Base-by-base conservation (phyloP, 2,797 vertebrate genomes). In the Artibeus jamaicensis region DNA sequence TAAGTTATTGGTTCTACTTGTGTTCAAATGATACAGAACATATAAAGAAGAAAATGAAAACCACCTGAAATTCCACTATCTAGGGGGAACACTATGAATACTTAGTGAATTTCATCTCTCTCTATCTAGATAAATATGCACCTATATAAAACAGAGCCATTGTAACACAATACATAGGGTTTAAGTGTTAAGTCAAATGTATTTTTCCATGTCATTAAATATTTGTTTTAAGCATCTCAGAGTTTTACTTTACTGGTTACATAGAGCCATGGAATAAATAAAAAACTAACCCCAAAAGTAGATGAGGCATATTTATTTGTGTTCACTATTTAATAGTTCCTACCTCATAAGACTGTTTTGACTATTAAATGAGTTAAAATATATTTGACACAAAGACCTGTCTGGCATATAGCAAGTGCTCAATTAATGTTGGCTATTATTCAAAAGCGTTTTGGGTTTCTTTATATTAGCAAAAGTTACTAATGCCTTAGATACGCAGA, bases 401-500 rank as follows among this genome's bases (percentile, higher is more conserved):
- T 71, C 65, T 93, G 65, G n/a, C 21, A 57, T 73, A 89, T 19
- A 94, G n/a, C 44, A 93, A 79, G 73, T 88, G 29, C 55, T 96
- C 55, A 93, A 10, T 73, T 95, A 76, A 82, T 95, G 29, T 67
- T 87, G 81, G 37, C 22, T 65, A 87, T 77, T 95, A 95, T 92
- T 98, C 92, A 97, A 97, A 96, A 91, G 14, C 37, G 92, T 82
- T 96, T 93, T 93, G 96, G 77, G n/a, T 96, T 70, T 96, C 74
- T 96, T 88, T 97, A 81, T 97, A 97, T 97, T 97, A 97, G 73
- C 78, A 82, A 95, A 97, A 98, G 89, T 97, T 96, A 91, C 97
- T 97, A 97, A 94, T 98, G 96, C 82, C 92, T 95, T 91, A 97
- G 97, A 98, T 98, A 98, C 98, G 97, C 97, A 98, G 97, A 98